Base-by-base conservation (phyloP, 2,888 invertebrate genomes). In the Ditula angustiorana region DNA sequence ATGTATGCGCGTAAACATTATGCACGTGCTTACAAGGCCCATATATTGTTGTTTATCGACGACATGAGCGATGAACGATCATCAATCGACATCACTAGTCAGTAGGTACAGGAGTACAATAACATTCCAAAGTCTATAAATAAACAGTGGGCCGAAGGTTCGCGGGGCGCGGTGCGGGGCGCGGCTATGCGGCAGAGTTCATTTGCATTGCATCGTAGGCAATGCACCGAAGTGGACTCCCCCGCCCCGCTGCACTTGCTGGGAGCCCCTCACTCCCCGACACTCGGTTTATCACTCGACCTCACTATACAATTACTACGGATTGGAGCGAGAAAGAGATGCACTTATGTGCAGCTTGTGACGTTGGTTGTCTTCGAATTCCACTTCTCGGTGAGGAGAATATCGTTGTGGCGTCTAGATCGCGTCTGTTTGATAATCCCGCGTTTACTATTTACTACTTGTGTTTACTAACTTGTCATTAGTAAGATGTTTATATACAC, bases 121-220 rank as follows among this genome's bases (percentile, higher is more conserved):
- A 87, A 87, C 87, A 89, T 88, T 88, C 85, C 82, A 72, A 71
- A 68, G 69, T 75, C 85, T 90, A 90, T 87, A 85, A 89, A 89
- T 90, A 88, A 75, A 75, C 76, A 74, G 75, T 80, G 79, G 78
- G 78, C 78, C 74, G 80, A 78, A 78, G 77, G 77, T 75, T 71
- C 75, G 77, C 73, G 76, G 77, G 67, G 72, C 63, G 74, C 65
- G 76, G 70, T 69, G 74, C 75, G 74, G 73, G 75, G 72, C 67
- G 76, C 72, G 66, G 78, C 77, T 72, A 75, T 78, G 78, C 73
- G 74, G 71, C 70, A 53, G 79, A 87, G 85, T 88, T 86, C 85
- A 87, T 88, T 90, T 90, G 87, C 87, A 88, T 86, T 75, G 77
- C 74, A 76, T 57, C 60, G 68, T 66, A 67, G 61, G 59, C 59